Conservation (phyloP, 2,888 invertebrate genomes). For the Hypomecis atomaria region DNA sequence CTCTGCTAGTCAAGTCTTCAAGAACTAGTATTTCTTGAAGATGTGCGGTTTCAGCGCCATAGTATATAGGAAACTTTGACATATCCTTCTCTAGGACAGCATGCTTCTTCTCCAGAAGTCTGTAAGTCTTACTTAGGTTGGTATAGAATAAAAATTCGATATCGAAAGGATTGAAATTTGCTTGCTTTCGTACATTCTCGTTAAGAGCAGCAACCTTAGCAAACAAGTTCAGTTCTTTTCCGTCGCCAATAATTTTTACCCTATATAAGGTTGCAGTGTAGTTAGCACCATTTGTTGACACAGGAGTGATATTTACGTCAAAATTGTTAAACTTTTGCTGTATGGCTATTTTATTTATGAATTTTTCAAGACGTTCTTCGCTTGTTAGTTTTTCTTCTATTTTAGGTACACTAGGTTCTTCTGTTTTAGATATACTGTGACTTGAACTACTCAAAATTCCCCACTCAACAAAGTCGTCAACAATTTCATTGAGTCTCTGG, state of each 20-base stretch:
- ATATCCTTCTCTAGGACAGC: slow-evolving; percentile 46
- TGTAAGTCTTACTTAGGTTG: slow-evolving; percentile 35
- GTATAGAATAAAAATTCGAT: slow-evolving; percentile 7
- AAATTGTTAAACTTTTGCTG: neutral
- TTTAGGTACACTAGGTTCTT: too few species aligned
- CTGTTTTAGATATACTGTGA: neutral
- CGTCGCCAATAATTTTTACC: neutral
- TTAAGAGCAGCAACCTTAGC: slow-evolving; percentile 8
- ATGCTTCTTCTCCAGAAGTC: slow-evolving; percentile 49
- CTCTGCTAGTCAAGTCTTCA: slow-evolving; percentile 54
- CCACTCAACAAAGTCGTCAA: neutral
- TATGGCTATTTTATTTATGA: neutral
- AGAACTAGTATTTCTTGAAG: slow-evolving; percentile 54
- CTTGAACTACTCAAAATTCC: neutral
- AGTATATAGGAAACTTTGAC: slow-evolving; percentile 52
- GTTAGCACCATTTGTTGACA: slow-evolving; percentile 6
- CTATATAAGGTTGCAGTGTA: neutral
- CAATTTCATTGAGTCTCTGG: neutral
- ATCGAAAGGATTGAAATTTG: neutral
- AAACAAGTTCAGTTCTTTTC: slow-evolving; percentile 1
- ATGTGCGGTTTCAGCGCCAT: slow-evolving; percentile 41
- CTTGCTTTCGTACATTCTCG: neutral
- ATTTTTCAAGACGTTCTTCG: neutral
- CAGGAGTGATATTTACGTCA: neutral
- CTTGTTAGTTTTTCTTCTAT: neutral